Conservation (phyloP, 2,797 vertebrate species). For the Microctenopoma stevenorrisi region DNA sequence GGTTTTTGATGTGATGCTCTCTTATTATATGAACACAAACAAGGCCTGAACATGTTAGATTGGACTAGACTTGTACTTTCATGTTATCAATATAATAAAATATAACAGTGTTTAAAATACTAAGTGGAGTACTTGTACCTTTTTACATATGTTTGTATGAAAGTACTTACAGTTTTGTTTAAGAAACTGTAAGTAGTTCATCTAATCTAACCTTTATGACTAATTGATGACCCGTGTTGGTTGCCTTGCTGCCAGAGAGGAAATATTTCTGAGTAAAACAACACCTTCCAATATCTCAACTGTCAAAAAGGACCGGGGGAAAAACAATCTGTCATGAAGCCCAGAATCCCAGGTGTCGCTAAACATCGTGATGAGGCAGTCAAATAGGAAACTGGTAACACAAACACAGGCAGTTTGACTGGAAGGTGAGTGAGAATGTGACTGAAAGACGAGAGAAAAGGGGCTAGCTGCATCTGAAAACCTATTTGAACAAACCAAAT, state of each 20-base stretch:
- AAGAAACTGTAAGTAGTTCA: no score
- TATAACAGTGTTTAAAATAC: no score
- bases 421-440: neutral
- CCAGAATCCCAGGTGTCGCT: neutral
- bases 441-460: neutral
- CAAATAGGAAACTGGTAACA: neutral
- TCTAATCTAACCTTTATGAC: neutral
- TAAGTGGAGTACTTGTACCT: no score
- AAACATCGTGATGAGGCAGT: neutral
- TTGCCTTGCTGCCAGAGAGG: neutral
- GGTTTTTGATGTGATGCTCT: no score
- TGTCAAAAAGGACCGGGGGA: neutral
- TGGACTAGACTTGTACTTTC: no score
- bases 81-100: no score
- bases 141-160: no score
- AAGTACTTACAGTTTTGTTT: no score
- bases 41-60: no score
- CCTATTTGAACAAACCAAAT: neutral
- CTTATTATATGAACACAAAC: no score
- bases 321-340: neutral
- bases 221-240: no score
- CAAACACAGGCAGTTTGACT: neutral
- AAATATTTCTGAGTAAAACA: neutral
- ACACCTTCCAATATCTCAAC: neutral
- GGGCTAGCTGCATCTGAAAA: neutral